Percentiles rank a stretch among this genome's conserved stretches.
phyloP scores from a whole-genome alignment of 2,113 vertebrate genomes.

The Myodes glareolus region DNA sequence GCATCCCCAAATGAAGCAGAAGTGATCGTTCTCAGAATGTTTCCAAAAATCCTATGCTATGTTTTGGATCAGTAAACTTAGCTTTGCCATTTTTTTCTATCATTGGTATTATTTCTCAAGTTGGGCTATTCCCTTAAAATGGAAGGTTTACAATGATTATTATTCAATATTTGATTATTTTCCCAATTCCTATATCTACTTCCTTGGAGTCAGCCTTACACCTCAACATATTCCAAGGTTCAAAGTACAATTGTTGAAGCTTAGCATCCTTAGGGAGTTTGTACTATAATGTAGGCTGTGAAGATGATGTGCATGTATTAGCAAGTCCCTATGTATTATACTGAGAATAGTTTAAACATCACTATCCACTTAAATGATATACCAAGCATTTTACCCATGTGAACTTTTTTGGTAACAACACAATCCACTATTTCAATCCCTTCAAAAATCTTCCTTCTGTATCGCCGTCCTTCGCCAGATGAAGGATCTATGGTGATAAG shows the following conservation, averaged over 20 bases:
- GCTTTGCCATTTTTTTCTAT: neutral
- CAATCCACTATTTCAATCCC: neutral
- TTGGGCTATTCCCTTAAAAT: neutral
- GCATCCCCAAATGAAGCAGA: neutral
- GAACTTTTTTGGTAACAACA: neutral
- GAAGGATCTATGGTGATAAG: no score
- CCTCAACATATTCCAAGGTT: neutral
- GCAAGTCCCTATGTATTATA: neutral
- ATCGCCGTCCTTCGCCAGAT: no score
- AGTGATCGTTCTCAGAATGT: neutral
- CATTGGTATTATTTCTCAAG: neutral
- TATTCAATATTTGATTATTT: neutral
- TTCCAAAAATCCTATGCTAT: conserved; percentile 8
- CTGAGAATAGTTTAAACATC: neutral
- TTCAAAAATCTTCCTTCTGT: neutral
- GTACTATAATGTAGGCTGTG: neutral
- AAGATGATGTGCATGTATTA: conserved; percentile 19
- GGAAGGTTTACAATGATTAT: conserved; percentile 25
- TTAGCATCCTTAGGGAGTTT: conserved; percentile 5
- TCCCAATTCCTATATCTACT: neutral
- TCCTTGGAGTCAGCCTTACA: conserved; percentile 4
- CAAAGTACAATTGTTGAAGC: neutral
- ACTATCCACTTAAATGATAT: neutral
- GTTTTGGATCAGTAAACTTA: conserved; percentile 25
- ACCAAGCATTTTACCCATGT: neutral